These are phyloP conservation scores for Sapajus apella DNA, from an alignment of 2,113 vertebrate species.

Conservation along the genomic window DNA sequence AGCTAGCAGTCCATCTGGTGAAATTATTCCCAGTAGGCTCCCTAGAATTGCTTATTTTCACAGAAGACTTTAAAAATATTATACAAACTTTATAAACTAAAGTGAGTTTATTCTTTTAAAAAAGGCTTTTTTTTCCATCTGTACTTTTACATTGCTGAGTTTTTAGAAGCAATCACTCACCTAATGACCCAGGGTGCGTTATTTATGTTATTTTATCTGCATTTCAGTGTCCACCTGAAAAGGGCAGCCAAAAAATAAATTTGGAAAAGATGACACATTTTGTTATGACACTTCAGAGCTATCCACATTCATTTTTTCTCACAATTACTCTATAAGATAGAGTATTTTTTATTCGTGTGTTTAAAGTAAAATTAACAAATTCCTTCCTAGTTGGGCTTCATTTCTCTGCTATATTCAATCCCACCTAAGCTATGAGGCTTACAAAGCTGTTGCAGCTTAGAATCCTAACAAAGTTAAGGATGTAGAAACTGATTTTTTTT, in stretches of 20 bases:
- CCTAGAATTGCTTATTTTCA: neutral
- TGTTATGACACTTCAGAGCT: neutral
- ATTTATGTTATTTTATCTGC: neutral
- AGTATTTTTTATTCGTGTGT: neutral
- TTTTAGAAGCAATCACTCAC: neutral
- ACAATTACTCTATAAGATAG: neutral
- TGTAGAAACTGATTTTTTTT: neutral
- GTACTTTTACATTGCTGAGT: neutral
- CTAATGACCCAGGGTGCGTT: neutral
- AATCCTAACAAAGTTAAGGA: neutral
- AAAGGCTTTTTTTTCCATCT: neutral
- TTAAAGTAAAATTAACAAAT: constrained; percentile 39
- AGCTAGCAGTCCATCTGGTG: neutral
- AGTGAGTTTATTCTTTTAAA: neutral
- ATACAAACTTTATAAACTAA: neutral
- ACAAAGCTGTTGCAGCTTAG: neutral
- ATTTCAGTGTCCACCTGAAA: neutral
- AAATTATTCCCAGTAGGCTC: neutral
- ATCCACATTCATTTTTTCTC: neutral
- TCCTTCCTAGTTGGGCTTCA: neutral
- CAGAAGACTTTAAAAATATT: neutral
- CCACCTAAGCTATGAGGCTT: neutral
- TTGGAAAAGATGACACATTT: neutral
- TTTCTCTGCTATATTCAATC: neutral
- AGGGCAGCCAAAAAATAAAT: neutral